Evolutionary conservation across 2,797 vertebrate species (phyloP).

Genomic region (Myripristis jacobus): DNA sequence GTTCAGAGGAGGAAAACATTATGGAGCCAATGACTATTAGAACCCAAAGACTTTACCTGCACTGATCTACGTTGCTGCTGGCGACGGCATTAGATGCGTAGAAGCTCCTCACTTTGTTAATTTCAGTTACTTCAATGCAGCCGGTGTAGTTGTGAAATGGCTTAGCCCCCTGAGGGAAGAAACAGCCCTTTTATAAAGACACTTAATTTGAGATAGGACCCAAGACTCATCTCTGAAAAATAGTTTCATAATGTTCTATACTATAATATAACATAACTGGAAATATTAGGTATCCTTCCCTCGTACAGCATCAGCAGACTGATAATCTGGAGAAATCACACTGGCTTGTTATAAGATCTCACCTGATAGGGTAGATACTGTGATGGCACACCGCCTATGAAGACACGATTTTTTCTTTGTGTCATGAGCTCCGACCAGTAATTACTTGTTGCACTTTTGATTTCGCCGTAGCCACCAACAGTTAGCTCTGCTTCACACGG

Average conservation of each 20-base stretch:
- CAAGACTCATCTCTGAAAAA: slow-evolving; percentile 10
- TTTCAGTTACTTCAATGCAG: slow-evolving; percentile 87
- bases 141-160: slow-evolving; percentile 88
- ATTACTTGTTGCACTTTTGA: slow-evolving; percentile 74
- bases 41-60: slow-evolving; percentile 84
- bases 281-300: neutral
- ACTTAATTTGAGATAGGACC: slow-evolving; percentile 35
- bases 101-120: slow-evolving; percentile 85
- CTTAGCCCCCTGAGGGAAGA: slow-evolving; percentile 75
- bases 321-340: neutral
- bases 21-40: slow-evolving; percentile 9
- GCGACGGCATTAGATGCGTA: slow-evolving; percentile 78
- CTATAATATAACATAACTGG: neutral
- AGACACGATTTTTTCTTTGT: slow-evolving; percentile 80
- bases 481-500: slow-evolving; percentile 86
- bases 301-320: neutral
- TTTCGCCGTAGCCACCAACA: slow-evolving; percentile 69
- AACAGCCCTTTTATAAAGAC: slow-evolving; percentile 29
- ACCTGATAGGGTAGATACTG: slow-evolving; percentile 78
- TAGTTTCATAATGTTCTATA: neutral
- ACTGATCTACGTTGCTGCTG: slow-evolving; percentile 81
- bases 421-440: slow-evolving; percentile 67
- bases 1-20: neutral
- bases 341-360: slow-evolving; percentile 12
- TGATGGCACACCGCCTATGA: slow-evolving; percentile 85